Base-by-base conservation (phyloP, 1,140 invertebrate genomes). In the Phocides pigmalion region DNA sequence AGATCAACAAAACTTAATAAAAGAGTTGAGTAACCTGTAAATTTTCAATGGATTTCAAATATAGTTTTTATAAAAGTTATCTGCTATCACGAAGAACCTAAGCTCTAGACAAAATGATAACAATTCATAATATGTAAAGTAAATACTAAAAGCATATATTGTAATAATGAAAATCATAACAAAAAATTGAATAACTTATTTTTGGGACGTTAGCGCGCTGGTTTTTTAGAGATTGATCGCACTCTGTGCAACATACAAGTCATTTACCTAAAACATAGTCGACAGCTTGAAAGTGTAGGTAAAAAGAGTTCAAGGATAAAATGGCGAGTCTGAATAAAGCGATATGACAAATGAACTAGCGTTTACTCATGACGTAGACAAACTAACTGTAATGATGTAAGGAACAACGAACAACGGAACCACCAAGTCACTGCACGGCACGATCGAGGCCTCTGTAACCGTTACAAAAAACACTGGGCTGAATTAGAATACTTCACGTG, bases 391-490 rank as follows among this genome's bases (percentile, higher is more conserved):
- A 56, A 54, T 41, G 53, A 42, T 42, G 37, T 42, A 42, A 39
- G 37, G 32, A 54, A 42, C 47, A 56, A 56, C 53, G 53, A 54
- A 42, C 47, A 56, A 56, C 53, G 53, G 53, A 42, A 56, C 39
- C 37, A 56, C 53, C 14, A 44, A 56, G 53, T 56, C 20, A 56
- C 37, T 42, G 53, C 53, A 44, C 53, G 54, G 22, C 54, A 46
- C 54, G 22, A 46, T 46, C 54, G 54, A 20, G 25, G 54, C 54
- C 53, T 58, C 41, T 41, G 12, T 17, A 9, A 56, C 54, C 41
- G 54, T 58, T 58, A 58, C 54, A 58, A 58, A 58, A 58, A 58
- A 44, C 25, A 46, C 20, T 58, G 54, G 41, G 54, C 54, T 14
- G 25, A 44, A 28, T 42, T 56, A 56, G 37, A 56, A 56, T 56